Percentiles rank a stretch among this genome's conserved stretches.
Evolutionary conservation across 2,888 invertebrate species (phyloP).

Genomic region (Conus canariensis): DNA sequence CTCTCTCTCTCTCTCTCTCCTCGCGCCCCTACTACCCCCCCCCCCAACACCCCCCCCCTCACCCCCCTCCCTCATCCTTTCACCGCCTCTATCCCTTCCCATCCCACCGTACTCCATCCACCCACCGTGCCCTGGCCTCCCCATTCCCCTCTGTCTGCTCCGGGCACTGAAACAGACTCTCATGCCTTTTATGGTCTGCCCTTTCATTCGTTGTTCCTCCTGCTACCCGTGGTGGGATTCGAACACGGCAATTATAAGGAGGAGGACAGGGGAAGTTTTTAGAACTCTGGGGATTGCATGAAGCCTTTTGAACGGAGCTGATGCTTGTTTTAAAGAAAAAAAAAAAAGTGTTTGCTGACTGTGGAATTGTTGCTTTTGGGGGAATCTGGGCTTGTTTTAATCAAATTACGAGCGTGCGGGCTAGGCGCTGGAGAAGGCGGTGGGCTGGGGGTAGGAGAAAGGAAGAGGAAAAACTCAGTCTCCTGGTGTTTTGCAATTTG

Average conservation of each 20-base stretch:
- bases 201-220: neutral
- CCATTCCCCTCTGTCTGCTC: neutral
- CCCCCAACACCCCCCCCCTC: too few species aligned
- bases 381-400: too few species aligned
- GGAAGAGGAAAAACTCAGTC: too few species aligned
- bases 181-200: neutral
- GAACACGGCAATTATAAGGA: neutral
- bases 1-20: neutral
- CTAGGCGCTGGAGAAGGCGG: too few species aligned
- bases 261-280: neutral
- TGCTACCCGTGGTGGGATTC: neutral
- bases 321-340: too few species aligned
- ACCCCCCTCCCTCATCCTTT: too few species aligned
- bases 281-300: neutral
- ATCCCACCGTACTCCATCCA: neutral
- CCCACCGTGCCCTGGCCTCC: neutral
- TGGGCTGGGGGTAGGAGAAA: too few species aligned
- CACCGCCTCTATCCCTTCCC: neutral
- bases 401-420: too few species aligned
- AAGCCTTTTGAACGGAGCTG: neutral
- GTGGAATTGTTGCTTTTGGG: too few species aligned
- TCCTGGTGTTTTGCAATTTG: too few species aligned
- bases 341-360: too few species aligned
- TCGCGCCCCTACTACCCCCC: too few species aligned
- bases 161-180: neutral